Percentiles rank a stretch among this genome's conserved stretches.
Evolutionary conservation across 2,113 vertebrate genomes (phyloP).

Genomic region (Prochilodus magdalenae): DNA sequence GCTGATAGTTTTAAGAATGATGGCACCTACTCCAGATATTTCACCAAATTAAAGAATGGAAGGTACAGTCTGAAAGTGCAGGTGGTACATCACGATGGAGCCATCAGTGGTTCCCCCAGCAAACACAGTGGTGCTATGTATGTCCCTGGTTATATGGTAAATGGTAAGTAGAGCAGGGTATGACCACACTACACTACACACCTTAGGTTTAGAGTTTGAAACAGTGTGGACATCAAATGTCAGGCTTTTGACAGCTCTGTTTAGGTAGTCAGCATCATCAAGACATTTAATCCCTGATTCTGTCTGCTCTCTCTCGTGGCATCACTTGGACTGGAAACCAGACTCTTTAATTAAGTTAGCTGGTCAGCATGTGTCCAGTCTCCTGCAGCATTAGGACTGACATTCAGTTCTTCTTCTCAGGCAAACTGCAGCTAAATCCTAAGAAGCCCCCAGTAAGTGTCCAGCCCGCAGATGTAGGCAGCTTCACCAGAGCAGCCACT

Average conservation of each 20-base stretch:
- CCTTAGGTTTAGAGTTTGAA: no score
- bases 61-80: constrained; percentile 71
- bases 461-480: constrained; percentile 44
- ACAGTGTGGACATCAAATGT: no score
- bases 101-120: neutral
- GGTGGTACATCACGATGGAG: constrained; percentile 55
- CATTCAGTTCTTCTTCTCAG: constrained; percentile 39
- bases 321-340: no score
- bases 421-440: constrained; percentile 71
- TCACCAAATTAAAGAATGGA: constrained; percentile 68
- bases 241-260: no score
- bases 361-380: no score
- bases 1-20: constrained; percentile 72
- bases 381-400: no score
- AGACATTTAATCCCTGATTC: no score
- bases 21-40: constrained; percentile 75
- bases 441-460: constrained; percentile 52
- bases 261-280: no score
- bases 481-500: constrained; percentile 65
- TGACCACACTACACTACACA: neutral
- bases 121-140: constrained; percentile 64
- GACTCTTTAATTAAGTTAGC: no score
- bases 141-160: constrained; percentile 68
- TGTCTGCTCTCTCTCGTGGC: no score
- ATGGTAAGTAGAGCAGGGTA: constrained; percentile 58